A percentile compares a stretch with the other conserved stretches of the same genome.
phyloP scores from a whole-genome alignment of 2,888 invertebrate species.

The Leucophora obtusa region DNA sequence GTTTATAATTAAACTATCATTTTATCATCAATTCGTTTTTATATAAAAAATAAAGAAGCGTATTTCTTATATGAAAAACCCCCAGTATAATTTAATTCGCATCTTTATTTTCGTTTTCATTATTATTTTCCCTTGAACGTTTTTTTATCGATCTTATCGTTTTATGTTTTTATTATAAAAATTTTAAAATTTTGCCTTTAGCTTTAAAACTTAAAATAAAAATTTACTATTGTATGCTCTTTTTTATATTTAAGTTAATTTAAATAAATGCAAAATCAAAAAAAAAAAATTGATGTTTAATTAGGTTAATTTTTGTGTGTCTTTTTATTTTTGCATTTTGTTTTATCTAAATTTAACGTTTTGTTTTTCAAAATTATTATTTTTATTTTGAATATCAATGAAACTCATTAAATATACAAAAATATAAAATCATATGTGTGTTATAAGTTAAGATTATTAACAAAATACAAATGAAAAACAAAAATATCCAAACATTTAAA shows the following conservation, averaged over 20 bases:
- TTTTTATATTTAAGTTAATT: constrained; percentile 55
- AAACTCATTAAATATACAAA: constrained; percentile 22
- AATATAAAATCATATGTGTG: constrained; percentile 31
- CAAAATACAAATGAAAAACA: constrained; percentile 5
- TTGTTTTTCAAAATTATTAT: constrained; percentile 4
- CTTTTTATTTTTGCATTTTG: neutral
- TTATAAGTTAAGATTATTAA: constrained; percentile 30
- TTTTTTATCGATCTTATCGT: neutral
- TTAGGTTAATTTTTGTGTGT: constrained; percentile 23
- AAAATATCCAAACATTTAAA: neutral
- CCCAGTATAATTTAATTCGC: neutral
- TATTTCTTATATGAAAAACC: neutral
- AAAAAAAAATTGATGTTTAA: constrained; percentile 20
- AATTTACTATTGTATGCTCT: constrained; percentile 34
- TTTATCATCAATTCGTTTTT: constrained; percentile 16
- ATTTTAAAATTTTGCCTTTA: constrained; percentile 31
- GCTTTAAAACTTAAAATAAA: constrained; percentile 48
- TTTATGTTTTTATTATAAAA: constrained; percentile 29
- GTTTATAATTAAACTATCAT: constrained; percentile 16
- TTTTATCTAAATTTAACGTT: constrained; percentile 2
- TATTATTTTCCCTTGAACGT: neutral
- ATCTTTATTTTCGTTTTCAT: neutral
- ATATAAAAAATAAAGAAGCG: neutral
- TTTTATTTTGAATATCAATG: constrained; percentile 9
- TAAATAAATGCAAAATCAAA: constrained; percentile 36